Evolutionary conservation across 2,888 invertebrate genomes (phyloP).

Genomic region (Tolmerus cingulatus): DNA sequence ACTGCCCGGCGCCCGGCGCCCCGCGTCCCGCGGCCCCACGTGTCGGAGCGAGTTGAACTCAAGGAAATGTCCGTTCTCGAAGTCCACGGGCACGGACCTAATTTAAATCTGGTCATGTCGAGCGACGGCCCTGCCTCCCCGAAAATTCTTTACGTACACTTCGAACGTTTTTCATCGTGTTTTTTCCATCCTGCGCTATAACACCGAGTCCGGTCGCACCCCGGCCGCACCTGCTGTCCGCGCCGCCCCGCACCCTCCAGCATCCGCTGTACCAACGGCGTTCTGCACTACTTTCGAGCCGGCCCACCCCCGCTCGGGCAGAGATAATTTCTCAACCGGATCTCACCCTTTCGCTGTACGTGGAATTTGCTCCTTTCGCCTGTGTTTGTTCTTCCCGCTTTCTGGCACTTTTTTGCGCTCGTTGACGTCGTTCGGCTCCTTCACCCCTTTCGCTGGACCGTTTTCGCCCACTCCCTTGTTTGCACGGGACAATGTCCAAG

Average conservation of each 20-base stretch:
- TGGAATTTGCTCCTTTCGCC: conserved; percentile 23
- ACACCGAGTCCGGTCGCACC: neutral
- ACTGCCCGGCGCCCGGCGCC: neutral
- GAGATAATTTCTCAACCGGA: conserved; percentile 47
- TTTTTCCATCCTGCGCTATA: conserved; percentile 4
- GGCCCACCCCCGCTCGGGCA: neutral
- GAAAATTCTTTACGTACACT: conserved; percentile 16
- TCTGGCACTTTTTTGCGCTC: conserved; percentile 23
- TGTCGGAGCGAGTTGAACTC: conserved; percentile 27
- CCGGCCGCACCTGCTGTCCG: neutral
- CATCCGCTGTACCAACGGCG: neutral
- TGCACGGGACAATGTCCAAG: conserved; percentile 27
- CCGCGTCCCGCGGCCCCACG: neutral
- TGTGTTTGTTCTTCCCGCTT: conserved; percentile 29
- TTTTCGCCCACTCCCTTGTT: conserved; percentile 14
- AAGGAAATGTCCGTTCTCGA: conserved; percentile 46
- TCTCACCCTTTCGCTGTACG: conserved; percentile 44
- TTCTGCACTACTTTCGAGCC: conserved; percentile 4
- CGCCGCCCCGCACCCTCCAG: neutral
- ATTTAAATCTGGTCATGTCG: conserved; percentile 45
- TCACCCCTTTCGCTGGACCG: conserved; percentile 24
- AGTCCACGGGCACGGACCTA: conserved; percentile 44
- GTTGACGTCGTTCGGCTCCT: neutral
- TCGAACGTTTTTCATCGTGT: conserved; percentile 7
- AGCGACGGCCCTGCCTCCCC: neutral